These are phyloP conservation scores for Holacanthella duospinosa DNA, from an alignment of 2,888 invertebrate species.

Conservation along the genomic window DNA sequence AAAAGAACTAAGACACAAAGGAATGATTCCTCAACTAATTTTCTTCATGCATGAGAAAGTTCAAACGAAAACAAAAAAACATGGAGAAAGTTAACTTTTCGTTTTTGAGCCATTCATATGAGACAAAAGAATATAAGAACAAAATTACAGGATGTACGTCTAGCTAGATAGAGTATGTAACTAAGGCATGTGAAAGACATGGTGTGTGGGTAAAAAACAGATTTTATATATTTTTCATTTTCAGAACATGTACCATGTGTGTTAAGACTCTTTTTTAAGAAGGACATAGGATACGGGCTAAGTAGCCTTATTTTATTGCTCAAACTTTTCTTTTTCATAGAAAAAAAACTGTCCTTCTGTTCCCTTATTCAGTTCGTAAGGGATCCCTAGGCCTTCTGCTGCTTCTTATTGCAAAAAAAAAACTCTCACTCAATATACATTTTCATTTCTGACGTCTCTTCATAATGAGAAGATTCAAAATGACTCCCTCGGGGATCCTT, in stretches of 20 bases:
- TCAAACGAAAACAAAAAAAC: neutral
- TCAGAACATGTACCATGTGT: too few relatives aligned
- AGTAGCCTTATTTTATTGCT: neutral
- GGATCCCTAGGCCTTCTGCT: too few relatives aligned
- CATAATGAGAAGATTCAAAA: constrained; percentile 36
- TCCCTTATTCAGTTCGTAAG: too few relatives aligned
- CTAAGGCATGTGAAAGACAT: too few relatives aligned
- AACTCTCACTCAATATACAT: constrained; percentile 36
- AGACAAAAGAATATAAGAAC: neutral
- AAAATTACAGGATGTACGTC: neutral
- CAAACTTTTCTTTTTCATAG: neutral
- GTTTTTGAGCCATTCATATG: neutral
- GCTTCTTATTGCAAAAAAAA: constrained; percentile 13
- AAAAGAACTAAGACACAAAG: neutral
- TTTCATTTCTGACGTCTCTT: constrained; percentile 29
- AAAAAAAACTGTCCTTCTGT: too few relatives aligned
- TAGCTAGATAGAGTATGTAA: too few relatives aligned
- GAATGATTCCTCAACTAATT: neutral
- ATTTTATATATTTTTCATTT: too few relatives aligned
- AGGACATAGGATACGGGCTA: neutral
- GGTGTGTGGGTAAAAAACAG: too few relatives aligned
- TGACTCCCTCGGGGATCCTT: constrained; percentile 28
- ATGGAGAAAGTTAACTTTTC: neutral
- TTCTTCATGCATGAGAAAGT: constrained; percentile 2
- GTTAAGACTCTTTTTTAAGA: neutral